Evolutionary conservation across 2,113 vertebrate genomes (phyloP).

Genomic region (Hoplias malabaricus): DNA sequence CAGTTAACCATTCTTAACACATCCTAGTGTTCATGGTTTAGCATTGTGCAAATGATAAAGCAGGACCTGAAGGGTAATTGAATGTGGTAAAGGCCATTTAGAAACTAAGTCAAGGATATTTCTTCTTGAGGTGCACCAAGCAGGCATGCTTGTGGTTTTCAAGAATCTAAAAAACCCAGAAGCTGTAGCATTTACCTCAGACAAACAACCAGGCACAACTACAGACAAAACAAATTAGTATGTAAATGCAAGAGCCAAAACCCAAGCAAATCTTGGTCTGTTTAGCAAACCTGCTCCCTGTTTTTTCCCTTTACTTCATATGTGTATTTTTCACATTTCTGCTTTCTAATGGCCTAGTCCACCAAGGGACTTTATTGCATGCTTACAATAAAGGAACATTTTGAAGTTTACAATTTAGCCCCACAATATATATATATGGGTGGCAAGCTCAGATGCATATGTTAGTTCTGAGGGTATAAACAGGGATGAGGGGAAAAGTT

Average conservation of each 20-base stretch:
- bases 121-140: slow-evolving; percentile 32
- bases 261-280: slow-evolving; percentile 62
- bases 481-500: too few species aligned
- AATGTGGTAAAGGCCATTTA: slow-evolving; percentile 24
- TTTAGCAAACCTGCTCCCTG: slow-evolving; percentile 61
- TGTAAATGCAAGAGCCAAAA: slow-evolving; percentile 62
- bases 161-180: slow-evolving; percentile 50
- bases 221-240: slow-evolving; percentile 74
- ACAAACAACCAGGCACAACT: slow-evolving; percentile 67
- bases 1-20: not conserved
- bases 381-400: slow-evolving; percentile 61
- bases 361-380: slow-evolving; percentile 71
- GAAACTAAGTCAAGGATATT: slow-evolving; percentile 26
- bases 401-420: slow-evolving; percentile 33
- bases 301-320: slow-evolving; percentile 44
- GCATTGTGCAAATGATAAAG: slow-evolving; percentile 8
- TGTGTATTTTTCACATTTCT: slow-evolving; percentile 62
- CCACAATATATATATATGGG: too few species aligned
- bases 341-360: slow-evolving; percentile 71
- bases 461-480: too few species aligned
- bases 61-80: slow-evolving; percentile 12
- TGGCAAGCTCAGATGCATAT: too few species aligned
- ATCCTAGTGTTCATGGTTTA: not conserved
- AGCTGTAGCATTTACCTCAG: slow-evolving; percentile 59
- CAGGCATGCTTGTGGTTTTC: slow-evolving; percentile 32